phyloP scores from a whole-genome alignment of 2,113 vertebrate species.

The Strix uralensis region DNA sequence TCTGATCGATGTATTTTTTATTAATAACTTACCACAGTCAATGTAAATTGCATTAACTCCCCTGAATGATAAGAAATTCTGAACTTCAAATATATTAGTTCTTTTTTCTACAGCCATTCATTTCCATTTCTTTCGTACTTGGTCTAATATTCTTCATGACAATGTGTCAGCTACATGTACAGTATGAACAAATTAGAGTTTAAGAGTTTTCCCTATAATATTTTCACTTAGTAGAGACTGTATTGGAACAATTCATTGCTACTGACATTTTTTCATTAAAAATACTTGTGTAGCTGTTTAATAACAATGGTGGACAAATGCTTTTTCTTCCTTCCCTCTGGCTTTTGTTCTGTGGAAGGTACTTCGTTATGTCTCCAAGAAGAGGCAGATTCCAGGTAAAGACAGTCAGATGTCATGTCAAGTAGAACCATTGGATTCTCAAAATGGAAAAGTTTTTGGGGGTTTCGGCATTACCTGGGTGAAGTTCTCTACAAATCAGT shows the following conservation, averaged over 20 bases:
- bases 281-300: neutral
- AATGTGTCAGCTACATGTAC: neutral
- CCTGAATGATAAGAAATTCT: neutral
- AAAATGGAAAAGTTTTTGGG: neutral
- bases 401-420: neutral
- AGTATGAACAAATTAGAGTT: neutral
- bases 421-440: neutral
- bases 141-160: neutral
- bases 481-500: neutral
- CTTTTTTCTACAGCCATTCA: neutral
- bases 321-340: neutral
- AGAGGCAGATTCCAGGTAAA: neutral
- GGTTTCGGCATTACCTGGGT: neutral
- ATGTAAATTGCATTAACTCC: neutral
- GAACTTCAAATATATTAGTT: neutral
- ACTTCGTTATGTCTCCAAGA: neutral
- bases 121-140: conserved; percentile 7
- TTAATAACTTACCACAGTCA: neutral
- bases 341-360: neutral
- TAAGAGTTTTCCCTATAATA: neutral
- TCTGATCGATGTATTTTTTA: conserved; percentile 13
- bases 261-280: neutral
- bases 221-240: neutral
- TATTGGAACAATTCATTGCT: neutral
- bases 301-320: neutral